phyloP scores from a whole-genome alignment of 35 echinoderm and acorn worm species.

The Acanthaster planci region DNA sequence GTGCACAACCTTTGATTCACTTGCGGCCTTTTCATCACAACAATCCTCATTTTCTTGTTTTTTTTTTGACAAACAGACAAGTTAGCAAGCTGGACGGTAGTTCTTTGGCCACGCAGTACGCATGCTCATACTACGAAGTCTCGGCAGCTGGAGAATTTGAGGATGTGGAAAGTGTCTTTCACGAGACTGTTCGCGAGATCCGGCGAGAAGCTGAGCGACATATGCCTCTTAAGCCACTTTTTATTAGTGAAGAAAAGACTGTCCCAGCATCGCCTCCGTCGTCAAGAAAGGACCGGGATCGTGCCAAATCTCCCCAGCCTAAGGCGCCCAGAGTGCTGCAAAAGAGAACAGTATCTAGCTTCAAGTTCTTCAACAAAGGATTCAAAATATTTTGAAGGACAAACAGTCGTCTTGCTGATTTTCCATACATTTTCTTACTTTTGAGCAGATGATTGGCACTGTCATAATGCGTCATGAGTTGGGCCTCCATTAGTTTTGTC shows the following conservation, averaged over 20 bases:
- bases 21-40: no score
- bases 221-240: slow-evolving; percentile 88
- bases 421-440: no score
- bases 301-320: slow-evolving; percentile 59
- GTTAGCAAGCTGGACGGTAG: slow-evolving; percentile 95
- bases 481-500: no score
- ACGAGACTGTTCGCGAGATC: slow-evolving; percentile 90
- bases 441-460: no score
- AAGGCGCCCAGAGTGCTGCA: slow-evolving; percentile 89
- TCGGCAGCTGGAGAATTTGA: slow-evolving; percentile 91
- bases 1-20: no score
- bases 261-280: slow-evolving; percentile 32
- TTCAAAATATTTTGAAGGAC: slow-evolving; percentile 89
- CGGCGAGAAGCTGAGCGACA: slow-evolving; percentile 83
- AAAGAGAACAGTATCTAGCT: slow-evolving; percentile 91
- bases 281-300: slow-evolving; percentile 47
- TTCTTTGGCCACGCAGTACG: slow-evolving; percentile 85
- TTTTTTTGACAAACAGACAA: slow-evolving; percentile 70
- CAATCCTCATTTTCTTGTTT: not conserved
- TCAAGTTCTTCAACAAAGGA: slow-evolving; percentile 98
- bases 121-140: slow-evolving; percentile 93
- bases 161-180: slow-evolving; percentile 89
- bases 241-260: slow-evolving; percentile 91
- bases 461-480: no score
- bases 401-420: not conserved